These are phyloP conservation scores for Melieria crassipennis DNA, from an alignment of 2,888 invertebrate species.

Conservation along the genomic window DNA sequence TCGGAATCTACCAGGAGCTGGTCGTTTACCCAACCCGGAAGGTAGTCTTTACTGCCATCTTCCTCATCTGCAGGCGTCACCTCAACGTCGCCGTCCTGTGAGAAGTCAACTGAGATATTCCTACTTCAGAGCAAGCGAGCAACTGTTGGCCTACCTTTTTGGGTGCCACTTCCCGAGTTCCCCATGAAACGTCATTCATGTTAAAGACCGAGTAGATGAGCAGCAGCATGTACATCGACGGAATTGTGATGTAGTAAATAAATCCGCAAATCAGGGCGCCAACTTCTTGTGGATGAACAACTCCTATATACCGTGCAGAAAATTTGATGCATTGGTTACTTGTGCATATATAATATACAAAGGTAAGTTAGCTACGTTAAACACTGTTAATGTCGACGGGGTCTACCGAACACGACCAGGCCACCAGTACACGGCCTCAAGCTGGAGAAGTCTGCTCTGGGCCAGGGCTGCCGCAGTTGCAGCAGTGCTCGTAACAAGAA, in stretches of 20 bases:
- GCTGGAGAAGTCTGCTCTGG: too few relatives aligned
- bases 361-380: too few relatives aligned
- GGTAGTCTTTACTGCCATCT: conserved; percentile 44
- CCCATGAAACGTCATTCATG: conserved; percentile 94
- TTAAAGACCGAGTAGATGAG: conserved; percentile 93
- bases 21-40: conserved; percentile 75
- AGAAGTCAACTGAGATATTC: neutral
- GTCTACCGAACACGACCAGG: too few relatives aligned
- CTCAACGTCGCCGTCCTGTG: conserved; percentile 38
- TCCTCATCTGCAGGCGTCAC: conserved; percentile 24
- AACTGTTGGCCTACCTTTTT: conserved; percentile 40
- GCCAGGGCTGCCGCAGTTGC: too few relatives aligned
- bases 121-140: neutral
- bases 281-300: conserved; percentile 84
- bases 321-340: too few relatives aligned
- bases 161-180: conserved; percentile 82
- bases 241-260: conserved; percentile 91
- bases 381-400: too few relatives aligned
- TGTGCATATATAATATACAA: too few relatives aligned
- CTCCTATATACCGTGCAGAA: conserved; percentile 60
- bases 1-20: conserved; percentile 73
- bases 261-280: conserved; percentile 77
- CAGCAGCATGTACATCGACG: conserved; percentile 93
- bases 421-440: too few relatives aligned
- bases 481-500: too few relatives aligned